phyloP scores from a whole-genome alignment of 2,113 vertebrate genomes.

The Aegotheles bennettii region DNA sequence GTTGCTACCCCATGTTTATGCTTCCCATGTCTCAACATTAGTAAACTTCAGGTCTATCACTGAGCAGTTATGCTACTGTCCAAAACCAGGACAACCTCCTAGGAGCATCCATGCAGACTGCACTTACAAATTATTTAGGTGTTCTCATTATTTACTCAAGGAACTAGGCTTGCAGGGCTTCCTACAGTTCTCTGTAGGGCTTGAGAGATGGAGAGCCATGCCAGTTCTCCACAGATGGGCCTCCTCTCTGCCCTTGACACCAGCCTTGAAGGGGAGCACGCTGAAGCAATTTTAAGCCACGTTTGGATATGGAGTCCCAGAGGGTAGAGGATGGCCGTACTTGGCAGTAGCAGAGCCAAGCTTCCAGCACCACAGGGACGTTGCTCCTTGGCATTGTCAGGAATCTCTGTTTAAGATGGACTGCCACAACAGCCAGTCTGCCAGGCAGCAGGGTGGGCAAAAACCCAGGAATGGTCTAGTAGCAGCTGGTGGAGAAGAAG shows the following conservation, averaged over 20 bases:
- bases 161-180: background rate
- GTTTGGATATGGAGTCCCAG: background rate
- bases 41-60: background rate
- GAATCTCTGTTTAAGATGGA: background rate
- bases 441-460: background rate
- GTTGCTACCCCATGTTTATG: background rate
- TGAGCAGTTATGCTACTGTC: background rate
- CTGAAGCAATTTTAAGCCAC: background rate
- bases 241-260: background rate
- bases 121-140: rapidly evolving
- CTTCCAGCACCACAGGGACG: background rate
- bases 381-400: background rate
- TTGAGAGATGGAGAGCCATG: background rate
- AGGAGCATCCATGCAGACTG: background rate
- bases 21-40: background rate
- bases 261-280: background rate
- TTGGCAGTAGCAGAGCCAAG: background rate
- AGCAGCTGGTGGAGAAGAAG: background rate
- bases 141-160: background rate
- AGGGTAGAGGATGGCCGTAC: rapidly evolving
- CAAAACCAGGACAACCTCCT: background rate
- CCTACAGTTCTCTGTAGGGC: rapidly evolving
- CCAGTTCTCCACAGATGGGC: background rate
- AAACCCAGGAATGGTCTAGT: background rate
- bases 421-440: background rate